Conservation (phyloP, 1,140 invertebrate species). For the Hypsibius dujardini region DNA sequence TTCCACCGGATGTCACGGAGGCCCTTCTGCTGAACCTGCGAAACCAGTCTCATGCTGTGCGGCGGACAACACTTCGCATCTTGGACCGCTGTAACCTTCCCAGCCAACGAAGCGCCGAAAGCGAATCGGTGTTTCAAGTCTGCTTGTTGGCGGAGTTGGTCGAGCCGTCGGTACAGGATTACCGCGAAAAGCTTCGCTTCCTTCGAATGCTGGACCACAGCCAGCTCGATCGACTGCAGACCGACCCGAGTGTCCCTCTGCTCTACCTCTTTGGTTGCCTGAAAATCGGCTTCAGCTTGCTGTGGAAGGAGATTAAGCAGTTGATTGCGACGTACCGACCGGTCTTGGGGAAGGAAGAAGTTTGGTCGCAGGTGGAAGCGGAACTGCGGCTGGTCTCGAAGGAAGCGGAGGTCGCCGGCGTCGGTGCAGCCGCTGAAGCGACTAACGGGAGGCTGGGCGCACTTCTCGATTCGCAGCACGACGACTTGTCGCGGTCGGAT, state of each 20-base stretch:
- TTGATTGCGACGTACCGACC: constrained; percentile 40
- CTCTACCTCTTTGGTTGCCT: constrained; percentile 60
- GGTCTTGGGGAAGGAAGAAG: not conserved
- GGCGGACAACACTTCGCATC: not conserved
- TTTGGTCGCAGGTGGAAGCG: not conserved
- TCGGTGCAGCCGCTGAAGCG: too few species aligned
- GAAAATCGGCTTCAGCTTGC: constrained; percentile 63
- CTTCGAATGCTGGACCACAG: constrained; percentile 49
- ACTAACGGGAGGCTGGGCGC: too few species aligned
- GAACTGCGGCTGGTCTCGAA: not conserved
- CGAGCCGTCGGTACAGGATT: constrained; percentile 48
- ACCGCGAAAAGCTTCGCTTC: constrained; percentile 52
- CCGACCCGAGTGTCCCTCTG: constrained; percentile 32
- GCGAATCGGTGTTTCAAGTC: constrained; percentile 40
- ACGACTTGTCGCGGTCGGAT: too few species aligned
- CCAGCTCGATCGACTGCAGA: constrained; percentile 21
- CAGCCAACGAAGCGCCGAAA: not conserved
- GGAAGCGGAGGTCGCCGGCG: not conserved
- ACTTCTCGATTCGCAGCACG: too few species aligned
- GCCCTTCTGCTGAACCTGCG: too few species aligned
- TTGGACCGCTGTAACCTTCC: too few species aligned
- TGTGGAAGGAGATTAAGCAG: constrained; percentile 64
- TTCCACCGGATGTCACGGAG: too few species aligned
- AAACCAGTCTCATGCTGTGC: not conserved
- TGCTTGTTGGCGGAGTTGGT: constrained; percentile 51